Percentiles rank a stretch among this genome's conserved stretches.
Conservation (phyloP, 2,113 vertebrate species). For the Herpailurus yagouaroundi region DNA sequence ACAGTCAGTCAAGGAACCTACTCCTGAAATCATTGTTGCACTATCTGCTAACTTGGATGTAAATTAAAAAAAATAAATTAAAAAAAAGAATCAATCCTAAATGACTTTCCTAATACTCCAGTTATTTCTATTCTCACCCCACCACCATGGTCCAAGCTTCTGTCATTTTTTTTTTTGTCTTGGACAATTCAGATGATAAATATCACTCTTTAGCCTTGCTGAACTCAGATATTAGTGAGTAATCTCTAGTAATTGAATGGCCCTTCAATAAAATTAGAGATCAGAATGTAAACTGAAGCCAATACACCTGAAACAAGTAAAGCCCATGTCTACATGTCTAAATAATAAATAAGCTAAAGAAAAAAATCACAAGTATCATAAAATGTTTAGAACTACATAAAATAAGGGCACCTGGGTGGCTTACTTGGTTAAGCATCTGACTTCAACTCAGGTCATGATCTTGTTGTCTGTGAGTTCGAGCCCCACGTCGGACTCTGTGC, state of each 20-base stretch:
- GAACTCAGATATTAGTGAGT: background rate
- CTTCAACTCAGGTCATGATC: too few relatives aligned
- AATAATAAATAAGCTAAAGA: background rate
- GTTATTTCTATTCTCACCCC: background rate
- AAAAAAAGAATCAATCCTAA: background rate
- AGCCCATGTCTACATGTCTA: background rate
- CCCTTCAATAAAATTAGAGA: constrained; percentile 12
- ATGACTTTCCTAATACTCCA: background rate
- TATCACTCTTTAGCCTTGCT: background rate
- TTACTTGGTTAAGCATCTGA: too few relatives aligned
- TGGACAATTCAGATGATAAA: background rate
- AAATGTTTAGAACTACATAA: background rate
- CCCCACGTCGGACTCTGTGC: too few relatives aligned
- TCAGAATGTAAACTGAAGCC: background rate
- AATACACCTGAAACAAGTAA: background rate
- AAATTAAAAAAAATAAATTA: too few relatives aligned
- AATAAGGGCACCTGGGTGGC: too few relatives aligned
- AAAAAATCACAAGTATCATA: background rate
- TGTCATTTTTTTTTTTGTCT: background rate
- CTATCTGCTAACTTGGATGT: too few relatives aligned
- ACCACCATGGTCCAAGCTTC: background rate
- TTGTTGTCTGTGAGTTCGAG: too few relatives aligned
- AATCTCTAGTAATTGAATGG: background rate
- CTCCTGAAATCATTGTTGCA: too few relatives aligned
- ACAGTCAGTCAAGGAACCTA: background rate